Percentiles rank a stretch among this genome's conserved stretches.
Evolutionary conservation across 2,888 invertebrate species (phyloP).

Genomic region (Phyllotreta cruciferae): DNA sequence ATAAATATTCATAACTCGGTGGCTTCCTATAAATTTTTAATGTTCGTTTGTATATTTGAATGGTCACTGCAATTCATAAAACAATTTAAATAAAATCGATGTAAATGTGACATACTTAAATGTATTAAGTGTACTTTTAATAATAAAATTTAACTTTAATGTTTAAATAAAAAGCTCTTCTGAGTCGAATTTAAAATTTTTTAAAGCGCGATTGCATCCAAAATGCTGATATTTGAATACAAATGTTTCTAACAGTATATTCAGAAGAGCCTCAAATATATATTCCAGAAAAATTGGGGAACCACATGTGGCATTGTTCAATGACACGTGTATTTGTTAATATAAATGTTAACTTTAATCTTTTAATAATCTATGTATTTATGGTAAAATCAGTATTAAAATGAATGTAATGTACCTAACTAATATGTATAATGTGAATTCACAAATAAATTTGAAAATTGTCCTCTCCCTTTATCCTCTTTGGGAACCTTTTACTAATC

Average conservation of each 20-base stretch:
- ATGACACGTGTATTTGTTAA: conserved; percentile 20
- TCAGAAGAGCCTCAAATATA: conserved; percentile 16
- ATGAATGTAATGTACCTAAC: conserved; percentile 34
- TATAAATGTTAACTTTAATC: conserved; percentile 35
- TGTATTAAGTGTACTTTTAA: conserved; percentile 29
- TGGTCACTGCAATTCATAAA: conserved; percentile 38
- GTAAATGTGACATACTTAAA: conserved; percentile 28
- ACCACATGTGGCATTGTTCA: conserved; percentile 9
- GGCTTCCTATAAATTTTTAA: conserved; percentile 36
- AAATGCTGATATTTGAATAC: not conserved
- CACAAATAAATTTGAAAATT: conserved; percentile 31
- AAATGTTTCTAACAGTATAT: conserved; percentile 5
- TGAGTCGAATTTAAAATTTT: conserved; percentile 10
- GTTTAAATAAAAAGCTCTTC: conserved; percentile 21
- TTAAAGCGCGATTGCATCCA: not conserved
- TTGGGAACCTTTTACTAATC: too few species aligned
- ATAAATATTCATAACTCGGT: conserved; percentile 25
- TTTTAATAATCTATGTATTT: conserved; percentile 26
- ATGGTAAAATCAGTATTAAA: conserved; percentile 32
- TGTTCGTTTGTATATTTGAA: conserved; percentile 35
- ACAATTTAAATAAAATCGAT: conserved; percentile 25
- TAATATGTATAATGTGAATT: conserved; percentile 35
- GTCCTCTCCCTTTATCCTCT: not conserved
- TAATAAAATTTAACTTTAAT: conserved; percentile 30
- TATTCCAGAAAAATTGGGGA: conserved; percentile 3